A percentile compares a stretch with the other conserved stretches of the same genome.
These are phyloP conservation scores for Rhinoderma darwinii DNA, from an alignment of 2,113 vertebrate species.

Conservation along the genomic window DNA sequence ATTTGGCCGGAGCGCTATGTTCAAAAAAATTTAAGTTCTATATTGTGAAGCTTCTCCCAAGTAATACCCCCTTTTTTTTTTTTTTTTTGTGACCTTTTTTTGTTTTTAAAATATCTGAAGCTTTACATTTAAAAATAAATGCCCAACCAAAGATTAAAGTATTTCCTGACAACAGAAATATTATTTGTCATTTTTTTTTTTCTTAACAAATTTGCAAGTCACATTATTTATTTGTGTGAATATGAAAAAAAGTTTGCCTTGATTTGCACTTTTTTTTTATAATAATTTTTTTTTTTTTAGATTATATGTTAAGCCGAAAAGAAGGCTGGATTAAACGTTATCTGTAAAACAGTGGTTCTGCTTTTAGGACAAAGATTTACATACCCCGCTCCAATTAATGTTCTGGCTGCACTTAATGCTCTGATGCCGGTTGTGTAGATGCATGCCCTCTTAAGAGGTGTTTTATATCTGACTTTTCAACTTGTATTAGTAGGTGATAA, in stretches of 20 bases:
- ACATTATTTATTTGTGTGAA: background rate
- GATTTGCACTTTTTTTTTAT: constrained; percentile 32
- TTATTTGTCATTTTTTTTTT: background rate
- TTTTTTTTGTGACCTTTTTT: background rate
- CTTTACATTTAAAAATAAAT: background rate
- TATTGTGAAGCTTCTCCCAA: background rate
- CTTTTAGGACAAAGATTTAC: constrained; percentile 11
- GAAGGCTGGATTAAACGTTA: constrained; percentile 9
- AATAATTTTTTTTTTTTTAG: background rate
- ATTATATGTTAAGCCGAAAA: background rate
- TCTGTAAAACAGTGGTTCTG: constrained; percentile 28
- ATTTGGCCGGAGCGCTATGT: background rate
- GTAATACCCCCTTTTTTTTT: background rate
- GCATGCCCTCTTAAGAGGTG: background rate
- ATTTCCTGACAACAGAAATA: background rate
- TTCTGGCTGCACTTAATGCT: constrained; percentile 33
- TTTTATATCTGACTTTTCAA: constrained; percentile 9
- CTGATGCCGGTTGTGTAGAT: constrained; percentile 2
- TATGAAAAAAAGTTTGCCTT: background rate
- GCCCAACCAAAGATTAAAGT: constrained; percentile 29
- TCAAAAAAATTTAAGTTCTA: background rate
- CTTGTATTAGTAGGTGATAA: constrained; percentile 15
- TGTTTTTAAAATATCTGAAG: background rate
- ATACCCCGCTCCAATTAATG: constrained; percentile 9
- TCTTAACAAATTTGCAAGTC: constrained; percentile 5